These are phyloP conservation scores for Macropodus opercularis DNA, from an alignment of 2,797 vertebrate species.

Conservation along the genomic window DNA sequence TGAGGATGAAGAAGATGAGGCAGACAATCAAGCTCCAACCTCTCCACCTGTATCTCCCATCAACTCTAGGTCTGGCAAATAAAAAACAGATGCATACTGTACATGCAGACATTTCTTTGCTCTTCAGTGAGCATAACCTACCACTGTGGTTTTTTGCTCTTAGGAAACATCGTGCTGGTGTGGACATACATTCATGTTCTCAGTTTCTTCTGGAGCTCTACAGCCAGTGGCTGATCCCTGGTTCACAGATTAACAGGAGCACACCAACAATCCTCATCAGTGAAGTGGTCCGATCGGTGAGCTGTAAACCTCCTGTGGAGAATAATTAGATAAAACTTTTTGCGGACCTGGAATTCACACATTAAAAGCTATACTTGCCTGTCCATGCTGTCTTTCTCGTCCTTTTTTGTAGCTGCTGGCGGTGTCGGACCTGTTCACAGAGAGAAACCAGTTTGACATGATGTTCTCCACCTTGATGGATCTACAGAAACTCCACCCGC, in stretches of 20 bases:
- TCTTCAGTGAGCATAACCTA: not conserved
- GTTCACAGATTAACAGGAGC: slow-evolving; percentile 87
- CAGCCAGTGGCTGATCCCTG: slow-evolving; percentile 95
- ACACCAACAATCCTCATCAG: slow-evolving; percentile 93
- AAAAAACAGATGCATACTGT: not conserved
- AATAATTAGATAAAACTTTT: not conserved
- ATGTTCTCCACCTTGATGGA: slow-evolving; percentile 95
- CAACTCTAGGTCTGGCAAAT: slow-evolving; percentile 88
- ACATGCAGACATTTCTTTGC: not conserved
- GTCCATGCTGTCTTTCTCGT: not conserved
- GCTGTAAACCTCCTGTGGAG: slow-evolving; percentile 33
- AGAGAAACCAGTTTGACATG: slow-evolving; percentile 98
- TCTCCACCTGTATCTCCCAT: slow-evolving; percentile 92
- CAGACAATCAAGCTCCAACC: slow-evolving; percentile 82
- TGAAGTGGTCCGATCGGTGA: slow-evolving; percentile 97
- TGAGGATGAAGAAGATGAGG: slow-evolving; percentile 97
- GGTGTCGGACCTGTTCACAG: slow-evolving; percentile 97
- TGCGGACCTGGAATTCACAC: not conserved
- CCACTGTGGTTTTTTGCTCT: slow-evolving; percentile 8
- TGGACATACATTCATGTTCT: slow-evolving; percentile 98
- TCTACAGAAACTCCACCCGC: slow-evolving; percentile 92
- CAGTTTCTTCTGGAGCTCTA: slow-evolving; percentile 97
- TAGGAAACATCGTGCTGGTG: slow-evolving; percentile 97
- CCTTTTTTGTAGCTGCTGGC: slow-evolving; percentile 87
- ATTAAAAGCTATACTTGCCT: not conserved